These are phyloP conservation scores for Pheosia gnoma DNA, from an alignment of 2,888 invertebrate genomes.

Conservation along the genomic window DNA sequence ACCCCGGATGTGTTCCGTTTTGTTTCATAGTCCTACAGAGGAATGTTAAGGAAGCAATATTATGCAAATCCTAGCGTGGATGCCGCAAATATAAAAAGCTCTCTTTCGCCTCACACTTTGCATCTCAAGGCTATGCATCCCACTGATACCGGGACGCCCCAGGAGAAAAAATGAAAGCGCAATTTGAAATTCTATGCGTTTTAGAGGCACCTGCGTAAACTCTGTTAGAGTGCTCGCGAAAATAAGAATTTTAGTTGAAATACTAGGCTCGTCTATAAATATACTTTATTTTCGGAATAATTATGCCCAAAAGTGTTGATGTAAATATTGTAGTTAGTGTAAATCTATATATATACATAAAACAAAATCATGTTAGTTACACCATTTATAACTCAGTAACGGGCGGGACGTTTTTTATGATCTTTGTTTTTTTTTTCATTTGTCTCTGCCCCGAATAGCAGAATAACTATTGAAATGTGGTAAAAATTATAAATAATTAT, in stretches of 20 bases:
- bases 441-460: no score
- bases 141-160: constrained; percentile 77
- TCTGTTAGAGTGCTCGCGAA: constrained; percentile 38
- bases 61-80: constrained; percentile 81
- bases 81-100: constrained; percentile 82
- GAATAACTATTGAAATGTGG: no score
- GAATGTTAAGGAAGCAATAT: constrained; percentile 84
- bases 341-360: background rate
- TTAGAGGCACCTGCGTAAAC: constrained; percentile 69
- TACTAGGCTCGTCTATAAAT: constrained; percentile 21
- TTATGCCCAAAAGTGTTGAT: background rate
- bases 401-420: no score
- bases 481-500: no score
- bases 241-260: constrained; percentile 38
- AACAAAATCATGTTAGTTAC: no score
- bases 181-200: constrained; percentile 81
- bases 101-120: constrained; percentile 76
- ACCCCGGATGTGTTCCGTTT: constrained; percentile 55
- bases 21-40: constrained; percentile 67
- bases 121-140: constrained; percentile 83
- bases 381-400: no score
- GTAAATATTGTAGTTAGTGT: background rate
- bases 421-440: no score
- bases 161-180: constrained; percentile 79
- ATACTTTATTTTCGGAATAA: constrained; percentile 7